phyloP scores from a whole-genome alignment of 1,140 invertebrate species.

The Lycorma delicatula region DNA sequence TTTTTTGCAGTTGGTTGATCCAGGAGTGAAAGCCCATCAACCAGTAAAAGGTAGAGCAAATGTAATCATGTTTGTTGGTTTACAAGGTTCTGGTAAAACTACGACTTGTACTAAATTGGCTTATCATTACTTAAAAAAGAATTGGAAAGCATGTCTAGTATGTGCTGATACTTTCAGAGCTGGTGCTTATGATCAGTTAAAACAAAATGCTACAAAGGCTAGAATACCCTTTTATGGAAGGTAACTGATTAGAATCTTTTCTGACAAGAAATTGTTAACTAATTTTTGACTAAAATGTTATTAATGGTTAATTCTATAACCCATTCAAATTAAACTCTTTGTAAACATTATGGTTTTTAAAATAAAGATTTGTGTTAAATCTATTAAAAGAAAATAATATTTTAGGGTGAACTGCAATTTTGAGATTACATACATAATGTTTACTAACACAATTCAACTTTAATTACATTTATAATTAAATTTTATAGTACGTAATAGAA shows the following conservation, averaged over 20 bases:
- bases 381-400: too few relatives aligned
- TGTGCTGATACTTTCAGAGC: conserved; percentile 99
- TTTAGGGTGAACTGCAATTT: too few relatives aligned
- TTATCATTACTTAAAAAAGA: conserved; percentile 98
- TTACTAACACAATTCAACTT: too few relatives aligned
- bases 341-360: too few relatives aligned
- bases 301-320: too few relatives aligned
- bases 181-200: conserved; percentile 99
- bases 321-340: conserved; percentile 1
- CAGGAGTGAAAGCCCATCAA: conserved; percentile 94
- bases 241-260: conserved; percentile 40
- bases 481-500: too few relatives aligned
- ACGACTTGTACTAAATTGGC: conserved; percentile 99
- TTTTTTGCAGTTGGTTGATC: conserved; percentile 81
- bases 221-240: conserved; percentile 99
- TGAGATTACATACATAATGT: too few relatives aligned
- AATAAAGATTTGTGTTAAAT: too few relatives aligned
- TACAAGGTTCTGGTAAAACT: conserved; percentile 98
- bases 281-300: too few relatives aligned
- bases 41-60: conserved; percentile 93
- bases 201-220: conserved; percentile 99
- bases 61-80: conserved; percentile 99
- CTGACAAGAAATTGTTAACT: too few relatives aligned
- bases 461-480: too few relatives aligned
- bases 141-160: conserved; percentile 98